Percentiles rank a stretch among this genome's conserved stretches.
phyloP scores from a whole-genome alignment of 1,140 invertebrate genomes.

The Temnothorax longispinosus region DNA sequence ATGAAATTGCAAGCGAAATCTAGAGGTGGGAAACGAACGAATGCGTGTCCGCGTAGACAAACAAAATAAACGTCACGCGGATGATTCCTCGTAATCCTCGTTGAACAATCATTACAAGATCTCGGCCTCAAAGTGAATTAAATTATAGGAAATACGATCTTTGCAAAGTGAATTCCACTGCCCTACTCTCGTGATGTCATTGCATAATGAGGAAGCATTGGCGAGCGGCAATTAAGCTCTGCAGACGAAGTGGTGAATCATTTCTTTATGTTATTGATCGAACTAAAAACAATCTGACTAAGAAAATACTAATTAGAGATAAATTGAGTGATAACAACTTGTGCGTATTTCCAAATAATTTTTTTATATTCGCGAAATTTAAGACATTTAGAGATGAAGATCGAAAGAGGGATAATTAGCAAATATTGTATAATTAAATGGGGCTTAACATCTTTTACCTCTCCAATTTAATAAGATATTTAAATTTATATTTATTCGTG shows the following conservation, averaged over 20 bases:
- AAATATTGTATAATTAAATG: background rate
- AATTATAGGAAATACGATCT: background rate
- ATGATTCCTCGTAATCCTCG: background rate
- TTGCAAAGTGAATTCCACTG: background rate
- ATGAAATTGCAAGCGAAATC: background rate
- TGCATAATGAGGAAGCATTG: background rate
- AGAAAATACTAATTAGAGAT: constrained; percentile 1
- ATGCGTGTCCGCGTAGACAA: background rate
- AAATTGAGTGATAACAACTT: background rate
- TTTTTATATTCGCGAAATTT: background rate
- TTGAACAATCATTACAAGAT: background rate
- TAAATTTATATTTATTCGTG: background rate
- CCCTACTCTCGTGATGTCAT: background rate
- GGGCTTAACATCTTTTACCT: background rate
- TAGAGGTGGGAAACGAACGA: background rate
- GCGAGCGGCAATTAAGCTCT: background rate
- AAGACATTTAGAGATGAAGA: background rate
- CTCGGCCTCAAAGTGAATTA: background rate
- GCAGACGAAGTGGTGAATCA: background rate
- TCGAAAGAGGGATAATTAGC: background rate
- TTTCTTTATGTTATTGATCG: background rate
- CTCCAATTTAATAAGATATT: background rate
- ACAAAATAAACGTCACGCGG: background rate
- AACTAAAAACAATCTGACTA: background rate
- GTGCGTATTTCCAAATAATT: background rate